These are phyloP conservation scores for Ia io DNA, from an alignment of 2,113 vertebrate genomes.

Conservation along the genomic window DNA sequence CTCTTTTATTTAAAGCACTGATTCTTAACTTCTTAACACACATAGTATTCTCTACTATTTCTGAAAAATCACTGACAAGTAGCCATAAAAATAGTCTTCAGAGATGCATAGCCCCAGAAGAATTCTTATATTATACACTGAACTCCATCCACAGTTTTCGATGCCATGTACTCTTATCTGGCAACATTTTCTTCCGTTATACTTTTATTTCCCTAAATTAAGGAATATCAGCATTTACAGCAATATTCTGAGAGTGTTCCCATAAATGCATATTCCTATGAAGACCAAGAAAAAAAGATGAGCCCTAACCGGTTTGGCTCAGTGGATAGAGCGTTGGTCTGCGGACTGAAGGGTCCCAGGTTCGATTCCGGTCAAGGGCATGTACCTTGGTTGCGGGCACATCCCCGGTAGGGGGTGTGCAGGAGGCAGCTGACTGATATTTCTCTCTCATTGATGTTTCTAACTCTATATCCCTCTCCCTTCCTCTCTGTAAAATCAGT, in stretches of 20 bases:
- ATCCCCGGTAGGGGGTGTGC: no score
- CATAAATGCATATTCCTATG: slow-evolving; percentile 6
- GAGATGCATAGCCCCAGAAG: slow-evolving; percentile 6
- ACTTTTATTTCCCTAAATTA: slow-evolving; percentile 31
- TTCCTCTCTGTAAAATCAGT: no score
- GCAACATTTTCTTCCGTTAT: slow-evolving; percentile 14
- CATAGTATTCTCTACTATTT: not conserved
- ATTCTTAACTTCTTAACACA: slow-evolving; percentile 45
- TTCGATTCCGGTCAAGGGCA: no score
- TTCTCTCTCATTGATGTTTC: no score
- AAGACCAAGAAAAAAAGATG: slow-evolving; percentile 29
- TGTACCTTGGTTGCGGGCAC: no score
- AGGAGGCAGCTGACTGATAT: no score
- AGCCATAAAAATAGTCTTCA: slow-evolving; percentile 42
- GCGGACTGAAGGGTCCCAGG: no score
- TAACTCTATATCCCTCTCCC: no score
- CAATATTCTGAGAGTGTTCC: slow-evolving; percentile 11
- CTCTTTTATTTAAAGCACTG: slow-evolving; percentile 34
- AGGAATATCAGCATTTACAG: slow-evolving; percentile 44
- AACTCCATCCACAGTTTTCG: not conserved
- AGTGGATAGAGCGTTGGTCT: no score
- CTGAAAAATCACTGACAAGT: slow-evolving; percentile 20
- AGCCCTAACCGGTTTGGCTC: no score
- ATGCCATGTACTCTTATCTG: slow-evolving; percentile 14
- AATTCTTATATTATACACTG: slow-evolving; percentile 21